Evolutionary conservation across 2,888 invertebrate species (phyloP).

Genomic region (Poecilus cupreus): DNA sequence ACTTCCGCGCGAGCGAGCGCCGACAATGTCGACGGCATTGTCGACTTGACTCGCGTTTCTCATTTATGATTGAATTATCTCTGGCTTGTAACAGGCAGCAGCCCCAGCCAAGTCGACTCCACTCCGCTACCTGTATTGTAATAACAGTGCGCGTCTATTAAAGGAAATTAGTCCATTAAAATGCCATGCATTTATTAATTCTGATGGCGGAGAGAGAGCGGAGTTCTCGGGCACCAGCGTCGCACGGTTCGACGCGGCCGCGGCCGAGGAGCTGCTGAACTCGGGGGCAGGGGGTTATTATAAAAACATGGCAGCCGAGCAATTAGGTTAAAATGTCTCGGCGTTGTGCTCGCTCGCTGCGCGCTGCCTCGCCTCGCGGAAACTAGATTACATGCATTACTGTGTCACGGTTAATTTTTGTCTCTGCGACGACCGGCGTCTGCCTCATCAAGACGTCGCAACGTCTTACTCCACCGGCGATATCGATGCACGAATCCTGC

Average conservation of each 20-base stretch:
- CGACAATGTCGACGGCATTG: conserved; percentile 45
- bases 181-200: conserved; percentile 64
- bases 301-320: conserved; percentile 65
- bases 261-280: background rate
- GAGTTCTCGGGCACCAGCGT: conserved; percentile 1
- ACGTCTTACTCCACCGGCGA: background rate
- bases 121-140: conserved; percentile 63
- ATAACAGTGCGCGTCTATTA: conserved; percentile 63
- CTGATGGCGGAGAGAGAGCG: conserved; percentile 61
- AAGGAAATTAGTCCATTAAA: conserved; percentile 64
- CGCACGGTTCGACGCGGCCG: background rate
- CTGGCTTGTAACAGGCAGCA: conserved; percentile 50
- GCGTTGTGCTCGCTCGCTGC: conserved; percentile 5
- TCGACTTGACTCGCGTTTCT: conserved; percentile 41
- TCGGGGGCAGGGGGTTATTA: conserved; percentile 61
- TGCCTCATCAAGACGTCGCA: conserved; percentile 20
- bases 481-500: conserved; percentile 12
- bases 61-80: conserved; percentile 64
- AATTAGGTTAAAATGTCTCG: conserved; percentile 65
- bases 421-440: conserved; percentile 62
- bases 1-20: conserved; percentile 34
- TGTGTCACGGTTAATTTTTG: conserved; percentile 69
- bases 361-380: conserved; percentile 61
- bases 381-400: conserved; percentile 70
- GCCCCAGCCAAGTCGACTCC: conserved; percentile 4